Conservation (phyloP, 1,140 invertebrate genomes). For the Oscheius sp. region DNA sequence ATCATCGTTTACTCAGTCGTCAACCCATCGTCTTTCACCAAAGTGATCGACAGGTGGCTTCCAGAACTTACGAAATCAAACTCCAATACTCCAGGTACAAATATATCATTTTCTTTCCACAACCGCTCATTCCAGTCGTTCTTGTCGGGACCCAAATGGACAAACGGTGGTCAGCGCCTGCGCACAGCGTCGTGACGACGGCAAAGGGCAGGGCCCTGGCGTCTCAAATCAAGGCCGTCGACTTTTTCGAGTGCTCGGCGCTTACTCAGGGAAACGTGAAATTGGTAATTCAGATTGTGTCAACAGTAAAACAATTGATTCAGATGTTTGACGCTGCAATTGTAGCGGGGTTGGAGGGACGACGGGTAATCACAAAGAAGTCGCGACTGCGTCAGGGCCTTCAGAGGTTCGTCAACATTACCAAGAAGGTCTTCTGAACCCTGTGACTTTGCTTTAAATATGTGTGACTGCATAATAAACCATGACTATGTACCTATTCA, state of each 20-base stretch:
- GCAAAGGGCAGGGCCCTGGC: constrained; percentile 74
- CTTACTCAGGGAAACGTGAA: constrained; percentile 88
- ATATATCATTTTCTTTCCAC: background rate
- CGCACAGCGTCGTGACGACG: constrained; percentile 74
- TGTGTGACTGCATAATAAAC: background rate
- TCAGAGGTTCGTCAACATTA: background rate
- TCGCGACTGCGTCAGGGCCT: constrained; percentile 1
- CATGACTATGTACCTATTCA: background rate
- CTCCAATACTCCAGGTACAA: constrained; percentile 40
- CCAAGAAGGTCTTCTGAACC: constrained; percentile 9
- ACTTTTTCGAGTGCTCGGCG: constrained; percentile 85
- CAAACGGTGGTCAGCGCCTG: constrained; percentile 84
- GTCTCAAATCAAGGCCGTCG: constrained; percentile 73
- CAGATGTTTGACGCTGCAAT: constrained; percentile 43
- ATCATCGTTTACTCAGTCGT: constrained; percentile 59
- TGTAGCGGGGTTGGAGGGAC: constrained; percentile 29
- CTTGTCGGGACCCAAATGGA: constrained; percentile 80
- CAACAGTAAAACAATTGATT: constrained; percentile 4
- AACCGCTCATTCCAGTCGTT: constrained; percentile 69
- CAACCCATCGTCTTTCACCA: constrained; percentile 44
- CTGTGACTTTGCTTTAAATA: background rate
- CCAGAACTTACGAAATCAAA: constrained; percentile 51
- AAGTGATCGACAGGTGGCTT: constrained; percentile 53
- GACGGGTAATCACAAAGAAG: constrained; percentile 1
- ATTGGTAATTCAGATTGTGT: constrained; percentile 69